Base-by-base conservation (phyloP, 1,140 invertebrate genomes). In the Diprion similis region DNA sequence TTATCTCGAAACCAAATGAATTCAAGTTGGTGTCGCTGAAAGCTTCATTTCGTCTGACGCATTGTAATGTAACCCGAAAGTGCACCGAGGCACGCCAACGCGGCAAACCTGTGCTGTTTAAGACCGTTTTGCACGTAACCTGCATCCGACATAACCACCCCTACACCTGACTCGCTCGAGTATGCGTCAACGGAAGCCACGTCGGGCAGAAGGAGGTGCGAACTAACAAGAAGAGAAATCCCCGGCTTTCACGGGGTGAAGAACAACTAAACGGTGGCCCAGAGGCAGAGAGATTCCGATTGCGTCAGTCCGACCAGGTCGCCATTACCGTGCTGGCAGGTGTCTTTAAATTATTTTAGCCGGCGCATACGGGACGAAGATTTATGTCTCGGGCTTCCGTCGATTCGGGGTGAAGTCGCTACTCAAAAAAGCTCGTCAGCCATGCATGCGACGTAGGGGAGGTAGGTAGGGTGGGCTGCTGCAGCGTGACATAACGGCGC, bases 31-130 rank as follows among this genome's bases (percentile, higher is more conserved):
- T 68, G 66, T 68, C 66, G 66, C 66, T 68, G 66, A 68, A 73
- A 78, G 79, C 81, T 84, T 84, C 80, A 78, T 84, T 84, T 83
- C 80, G 82, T 76, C 73, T 76, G 80, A 79, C 78, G 78, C 75
- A 83, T 83, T 80, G 79, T 83, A 83, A 81, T 71, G 79, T 78
- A 80, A 77, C 77, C 72, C 76, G 73, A 81, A 82, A 84, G 77
- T 83, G 82, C 81, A 80, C 79, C 78, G 74, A 78, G 72, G 74
- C 82, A 84, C 82, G 82, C 83, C 67, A 84, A 67, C 68, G 11
- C 51, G 51, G 24, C 24, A 37, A 37, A 37, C 24, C 24, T 1
- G 24, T 9, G 11, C 51, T 59, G 51, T 59, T 59, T 59, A 59
- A 59, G 51, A 17, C 51, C 11, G 51, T 59, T 9, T 59, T 59